A percentile compares a stretch with the other conserved stretches of the same genome.
These are phyloP conservation scores for Drosophila greeni DNA, from an alignment of 2,888 invertebrate genomes.

Conservation along the genomic window DNA sequence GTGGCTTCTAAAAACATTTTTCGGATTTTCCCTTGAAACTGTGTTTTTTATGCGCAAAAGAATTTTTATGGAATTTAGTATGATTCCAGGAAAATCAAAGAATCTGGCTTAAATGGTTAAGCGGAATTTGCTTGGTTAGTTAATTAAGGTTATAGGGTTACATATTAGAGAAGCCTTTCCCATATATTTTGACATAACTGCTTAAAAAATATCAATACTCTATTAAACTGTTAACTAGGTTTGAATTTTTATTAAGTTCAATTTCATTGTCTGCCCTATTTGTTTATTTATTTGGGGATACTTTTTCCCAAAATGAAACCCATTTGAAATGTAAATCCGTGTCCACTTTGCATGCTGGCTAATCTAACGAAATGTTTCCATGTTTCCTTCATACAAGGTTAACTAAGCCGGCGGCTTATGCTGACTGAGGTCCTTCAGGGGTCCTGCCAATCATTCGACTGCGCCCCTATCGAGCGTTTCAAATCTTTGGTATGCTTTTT, in stretches of 20 bases:
- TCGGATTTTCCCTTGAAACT: conserved; percentile 14
- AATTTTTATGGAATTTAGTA: not conserved
- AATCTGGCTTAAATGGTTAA: not conserved
- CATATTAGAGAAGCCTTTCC: too few species aligned
- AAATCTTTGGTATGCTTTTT: conserved; percentile 55
- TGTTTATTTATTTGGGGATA: not conserved
- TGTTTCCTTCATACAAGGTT: not conserved
- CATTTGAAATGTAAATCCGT: conserved; percentile 9
- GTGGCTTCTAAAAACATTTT: conserved; percentile 36
- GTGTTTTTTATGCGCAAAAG: conserved; percentile 1
- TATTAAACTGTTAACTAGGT: not conserved
- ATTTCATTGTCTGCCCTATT: not conserved
- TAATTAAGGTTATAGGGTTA: too few species aligned
- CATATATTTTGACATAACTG: not conserved
- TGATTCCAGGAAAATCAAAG: not conserved
- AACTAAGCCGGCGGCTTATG: conserved; percentile 23
- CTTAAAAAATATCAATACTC: not conserved
- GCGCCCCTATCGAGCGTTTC: conserved; percentile 52
- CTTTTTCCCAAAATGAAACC: not conserved
- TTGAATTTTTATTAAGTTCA: not conserved
- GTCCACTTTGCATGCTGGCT: conserved; percentile 23
- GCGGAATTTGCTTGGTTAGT: not conserved
- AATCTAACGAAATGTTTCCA: conserved; percentile 21
- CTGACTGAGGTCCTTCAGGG: conserved; percentile 16
- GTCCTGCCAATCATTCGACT: conserved; percentile 27